Evolutionary conservation across 1,140 invertebrate genomes (phyloP), one percentile per base, ranked within the genome.

Genomic region (Papilio polytes): DNA sequence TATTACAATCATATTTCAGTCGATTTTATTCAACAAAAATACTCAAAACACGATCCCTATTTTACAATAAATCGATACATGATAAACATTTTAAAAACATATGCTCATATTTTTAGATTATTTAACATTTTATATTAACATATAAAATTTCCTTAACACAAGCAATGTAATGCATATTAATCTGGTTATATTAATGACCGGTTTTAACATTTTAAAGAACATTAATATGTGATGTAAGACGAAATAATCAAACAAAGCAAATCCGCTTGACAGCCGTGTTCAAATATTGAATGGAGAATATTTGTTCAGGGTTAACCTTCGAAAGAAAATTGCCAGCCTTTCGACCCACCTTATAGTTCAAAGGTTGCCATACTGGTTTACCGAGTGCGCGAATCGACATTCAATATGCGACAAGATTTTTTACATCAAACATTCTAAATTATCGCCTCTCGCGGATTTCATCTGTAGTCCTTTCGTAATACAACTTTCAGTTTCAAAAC

Each of bases 401-500:
- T 76, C 74, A 46, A 76, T 76, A 76, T 18, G 74, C 46, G 74
- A 76, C 74, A 76, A 22, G 46, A 41, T 44, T 78, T 22, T 56
- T 66, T 66, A 41, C 44, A 36, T 44, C 31, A 81, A 82, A 88
- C 83, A 85, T 79, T 82, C 81, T 86, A 85, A 87, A 89, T 92
- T 89, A 90, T 85, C 90, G 82, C 86, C 86, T 88, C 81, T 82
- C 76, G 81, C 85, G 85, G 70, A 88, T 86, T 85, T 84, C 83
- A 79, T 80, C 80, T 80, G 80, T 77, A 82, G 80, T 82, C 82
- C 85, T 94, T 90, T 91, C 88, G 91, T 86, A 94, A 91, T 79
- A 85, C 53, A 81, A 94, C 92, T 93, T 94, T 94, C 92, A 94
- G 90, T 90, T 88, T 88, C 86, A 89, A 92, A 90, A 88, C 70